Base-by-base conservation (phyloP, 2,888 invertebrate genomes). In the Tipula confusa region DNA sequence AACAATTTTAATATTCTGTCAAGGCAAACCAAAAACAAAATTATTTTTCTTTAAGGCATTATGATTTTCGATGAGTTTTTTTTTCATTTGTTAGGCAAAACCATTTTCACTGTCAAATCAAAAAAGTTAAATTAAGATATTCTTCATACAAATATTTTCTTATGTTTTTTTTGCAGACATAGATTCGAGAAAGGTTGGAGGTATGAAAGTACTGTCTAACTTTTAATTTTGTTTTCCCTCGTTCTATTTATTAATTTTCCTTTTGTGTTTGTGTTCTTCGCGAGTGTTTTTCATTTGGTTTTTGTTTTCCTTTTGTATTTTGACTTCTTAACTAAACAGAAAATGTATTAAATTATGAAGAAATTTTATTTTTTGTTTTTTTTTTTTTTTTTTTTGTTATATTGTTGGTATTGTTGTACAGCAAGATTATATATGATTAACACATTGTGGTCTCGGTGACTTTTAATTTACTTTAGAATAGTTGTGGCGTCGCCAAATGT, bases 171-270 rank as follows among this genome's bases (percentile, higher is more conserved):
- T 92, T 92, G 88, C 93, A 94, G 94, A 92, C 92, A 93, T 91
- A 93, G 93, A 90, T 94, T 94, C 91, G 94, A 94, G 91, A 92
- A 92, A 89, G 91, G 92, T 90, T 94, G 94, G 94, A 94, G 94
- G 94, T 94, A 93, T 91, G 92, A 18, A 83, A 82, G 43, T 15
- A 79, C 29, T 38, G 29, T 36, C 83, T 81, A 81, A 81, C 29
- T 79, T 79, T 82, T 82, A 33, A 24, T 82, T 82, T 33, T 36
- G 1, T 31, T 82, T 81, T 80, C n/a, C 80, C 29, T 18, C 29
- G 7, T 29, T 3, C 11, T 6, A 24, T 9, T 79, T 79, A n/a
- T 29, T 80, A 0, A 29, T 80, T 80, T 80, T 80, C 29, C 9
- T 80, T 80, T 29, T 80, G 29, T 80, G 31, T 80, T 80, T n/a